Evolutionary conservation across 2,888 invertebrate genomes (phyloP).

Genomic region (Xestia c-nigrum): DNA sequence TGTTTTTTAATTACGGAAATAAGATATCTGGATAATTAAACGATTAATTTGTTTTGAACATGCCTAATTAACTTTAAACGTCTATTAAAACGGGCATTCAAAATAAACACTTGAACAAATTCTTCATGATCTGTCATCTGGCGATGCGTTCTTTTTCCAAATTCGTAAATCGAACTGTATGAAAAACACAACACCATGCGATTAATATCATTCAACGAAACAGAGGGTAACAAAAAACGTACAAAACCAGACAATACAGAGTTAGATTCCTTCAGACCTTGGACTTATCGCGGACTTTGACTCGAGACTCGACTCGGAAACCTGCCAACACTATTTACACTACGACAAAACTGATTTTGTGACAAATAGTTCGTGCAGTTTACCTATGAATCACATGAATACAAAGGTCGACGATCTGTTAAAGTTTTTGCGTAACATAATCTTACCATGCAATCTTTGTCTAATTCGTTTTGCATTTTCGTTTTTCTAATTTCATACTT

Average conservation of each 20-base stretch:
- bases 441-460: not conserved
- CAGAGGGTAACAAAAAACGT: slow-evolving; percentile 16
- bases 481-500: not conserved
- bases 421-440: not conserved
- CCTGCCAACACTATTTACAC: slow-evolving; percentile 69
- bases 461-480: not conserved
- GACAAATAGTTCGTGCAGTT: slow-evolving; percentile 48
- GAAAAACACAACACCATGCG: slow-evolving; percentile 17
- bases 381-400: slow-evolving; percentile 10
- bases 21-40: not conserved
- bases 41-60: not conserved
- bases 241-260: slow-evolving; percentile 57
- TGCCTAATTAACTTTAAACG: not conserved
- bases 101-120: not conserved
- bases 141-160: not conserved
- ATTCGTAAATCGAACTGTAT: not conserved
- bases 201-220: slow-evolving; percentile 34
- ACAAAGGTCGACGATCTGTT: slow-evolving; percentile 24
- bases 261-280: slow-evolving; percentile 64
- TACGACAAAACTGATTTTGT: slow-evolving; percentile 45
- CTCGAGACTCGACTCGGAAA: slow-evolving; percentile 63
- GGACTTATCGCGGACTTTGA: slow-evolving; percentile 72
- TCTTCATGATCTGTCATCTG: not conserved
- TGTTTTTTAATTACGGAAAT: not conserved
- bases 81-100: not conserved